phyloP scores from a whole-genome alignment of 1,140 invertebrate species.

The Apis laboriosa region DNA sequence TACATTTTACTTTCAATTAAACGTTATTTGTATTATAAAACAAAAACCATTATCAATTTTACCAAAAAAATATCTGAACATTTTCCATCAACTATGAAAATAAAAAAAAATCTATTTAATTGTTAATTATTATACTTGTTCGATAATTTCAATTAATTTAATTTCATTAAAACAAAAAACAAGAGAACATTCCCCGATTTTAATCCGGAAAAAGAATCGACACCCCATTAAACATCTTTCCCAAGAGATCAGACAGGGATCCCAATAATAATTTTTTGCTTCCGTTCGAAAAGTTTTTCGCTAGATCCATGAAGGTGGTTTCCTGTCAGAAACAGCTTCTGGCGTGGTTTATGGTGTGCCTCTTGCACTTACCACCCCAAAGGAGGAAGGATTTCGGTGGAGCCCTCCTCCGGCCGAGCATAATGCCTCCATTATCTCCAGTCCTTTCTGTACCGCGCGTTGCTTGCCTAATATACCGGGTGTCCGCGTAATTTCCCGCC shows the following conservation, averaged over 20 bases:
- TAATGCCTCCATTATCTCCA: conserved; percentile 74
- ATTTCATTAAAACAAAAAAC: no score
- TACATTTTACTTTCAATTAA: no score
- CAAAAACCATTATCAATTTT: no score
- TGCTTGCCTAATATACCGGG: conserved; percentile 57
- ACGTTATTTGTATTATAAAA: background rate
- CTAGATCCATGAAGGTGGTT: conserved; percentile 32
- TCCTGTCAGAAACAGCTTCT: conserved; percentile 69
- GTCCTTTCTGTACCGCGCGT: conserved; percentile 55
- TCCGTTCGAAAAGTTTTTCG: conserved; percentile 56
- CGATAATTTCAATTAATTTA: no score
- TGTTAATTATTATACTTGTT: no score
- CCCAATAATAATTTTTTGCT: conserved; percentile 63
- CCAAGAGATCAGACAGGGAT: conserved; percentile 43
- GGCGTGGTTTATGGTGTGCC: conserved; percentile 67
- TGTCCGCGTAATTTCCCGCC: conserved; percentile 52
- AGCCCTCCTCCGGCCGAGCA: conserved; percentile 64
- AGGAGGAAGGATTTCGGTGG: conserved; percentile 55
- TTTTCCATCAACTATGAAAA: no score
- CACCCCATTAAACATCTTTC: no score
- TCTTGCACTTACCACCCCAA: conserved; percentile 51
- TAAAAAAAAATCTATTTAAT: no score
- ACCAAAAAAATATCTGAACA: no score
- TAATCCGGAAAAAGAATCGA: background rate
- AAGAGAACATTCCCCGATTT: background rate